Base-by-base conservation (phyloP, 2,797 vertebrate genomes). In the Poeciliopsis presidionis region DNA sequence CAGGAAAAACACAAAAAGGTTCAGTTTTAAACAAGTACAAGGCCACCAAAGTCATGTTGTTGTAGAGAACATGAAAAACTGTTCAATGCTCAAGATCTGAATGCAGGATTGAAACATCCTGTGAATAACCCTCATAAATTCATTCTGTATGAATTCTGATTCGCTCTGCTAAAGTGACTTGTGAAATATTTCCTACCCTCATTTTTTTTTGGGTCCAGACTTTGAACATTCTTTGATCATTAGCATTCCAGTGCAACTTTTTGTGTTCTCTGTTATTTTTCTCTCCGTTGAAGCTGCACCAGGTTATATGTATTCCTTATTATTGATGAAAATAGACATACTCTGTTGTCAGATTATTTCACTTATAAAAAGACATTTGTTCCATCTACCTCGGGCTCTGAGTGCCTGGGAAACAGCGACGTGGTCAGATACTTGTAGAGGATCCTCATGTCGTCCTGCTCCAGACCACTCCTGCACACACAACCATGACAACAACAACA, bases 361-460 rank as follows among this genome's bases (percentile, higher is more conserved):
- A 51, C 7, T 51, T 22, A 51, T 51, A 22, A 51, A 47, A 49
- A 51, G 49, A 51, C 2, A 20, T 51, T 51, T 51, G 2, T 51
- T 51, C 6, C 51, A 39, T 69, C n/a, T 72, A 99, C 98, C 97
- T 99, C 98, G 12, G 98, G 98, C 80, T 99, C 98, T 11, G 97
- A 97, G 88, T 99, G 97, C 86, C 98, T 95, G 67, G 98, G 98
- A 88, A 99, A 99, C 75, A 99, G 95, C 0, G 98, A 99, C 2
- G 98, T 99, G 0, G 97, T 99, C 92, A 99, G 96, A 92, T 99
- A 99, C 89, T 99, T 99, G 93, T 99, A 99, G 80, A 99, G 90
- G 94, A 98, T 99, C 86, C 97, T 96, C 98, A 99, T 99, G 90
- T 99, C 98, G 2, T 99, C 98, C 93, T 99, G 98, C 86, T 99